phyloP scores from a whole-genome alignment of 2,113 vertebrate species.

The Entomyzon cyanotis region DNA sequence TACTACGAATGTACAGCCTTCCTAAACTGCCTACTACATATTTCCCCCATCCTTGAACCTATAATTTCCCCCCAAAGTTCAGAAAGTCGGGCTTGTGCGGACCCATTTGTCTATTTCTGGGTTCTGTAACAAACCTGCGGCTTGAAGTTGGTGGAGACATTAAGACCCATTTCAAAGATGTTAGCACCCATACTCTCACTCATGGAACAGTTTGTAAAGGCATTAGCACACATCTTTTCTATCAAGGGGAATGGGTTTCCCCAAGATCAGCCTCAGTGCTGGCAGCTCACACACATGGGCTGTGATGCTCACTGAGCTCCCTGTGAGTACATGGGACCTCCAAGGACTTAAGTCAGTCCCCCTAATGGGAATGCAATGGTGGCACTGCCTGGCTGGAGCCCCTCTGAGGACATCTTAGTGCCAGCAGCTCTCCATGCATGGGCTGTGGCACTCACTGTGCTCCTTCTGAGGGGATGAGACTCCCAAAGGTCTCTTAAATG shows the following conservation, averaged over 20 bases:
- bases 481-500: not conserved
- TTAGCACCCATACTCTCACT: not conserved
- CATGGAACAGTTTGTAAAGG: not conserved
- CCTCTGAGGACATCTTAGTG: not conserved
- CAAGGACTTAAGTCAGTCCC: not conserved
- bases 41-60: not conserved
- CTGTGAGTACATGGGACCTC: not conserved
- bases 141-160: not conserved
- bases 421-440: not conserved
- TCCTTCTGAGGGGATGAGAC: not conserved
- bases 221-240: not conserved
- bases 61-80: fast-evolving
- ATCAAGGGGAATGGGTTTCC: not conserved
- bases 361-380: not conserved
- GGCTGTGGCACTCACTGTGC: not conserved
- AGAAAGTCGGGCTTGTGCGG: not conserved
- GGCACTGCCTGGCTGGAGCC: not conserved
- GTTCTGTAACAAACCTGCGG: not conserved
- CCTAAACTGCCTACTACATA: not conserved
- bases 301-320: not conserved
- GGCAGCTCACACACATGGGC: not conserved
- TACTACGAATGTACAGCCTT: not conserved
- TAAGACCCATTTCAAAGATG: not conserved
- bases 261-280: not conserved
- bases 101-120: too few species aligned